Evolutionary conservation across 2,797 vertebrate species (phyloP), one percentile per base, ranked within the genome.

Genomic region (Myripristis jacobus): DNA sequence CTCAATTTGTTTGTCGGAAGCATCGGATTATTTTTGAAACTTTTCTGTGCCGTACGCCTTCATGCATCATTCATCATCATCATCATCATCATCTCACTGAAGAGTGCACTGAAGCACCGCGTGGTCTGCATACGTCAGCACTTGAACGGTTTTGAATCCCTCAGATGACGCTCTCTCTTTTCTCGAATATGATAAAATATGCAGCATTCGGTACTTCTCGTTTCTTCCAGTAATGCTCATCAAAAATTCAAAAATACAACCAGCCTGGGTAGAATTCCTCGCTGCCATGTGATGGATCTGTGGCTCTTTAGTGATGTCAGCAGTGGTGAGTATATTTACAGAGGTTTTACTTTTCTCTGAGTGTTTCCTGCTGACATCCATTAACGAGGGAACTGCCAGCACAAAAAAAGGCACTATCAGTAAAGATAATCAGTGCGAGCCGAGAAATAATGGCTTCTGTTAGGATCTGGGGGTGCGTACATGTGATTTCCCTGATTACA

Each of bases 61-160:
- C 22, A 68, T 87, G 43, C 51, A 83, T 83, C 77, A 82, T 86
- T 85, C 66, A 84, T 85, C 41, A 29, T 29, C n/a, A n/a, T n/a
- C n/a, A n/a, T n/a, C n/a, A n/a, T n/a, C 27, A 29, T 29, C 38
- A 55, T 73, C 46, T 67, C 22, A 65, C 22, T 44, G 59, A 50
- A 65, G 60, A 61, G 76, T 77, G 41, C 44, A 60, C 31, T 74
- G 62, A 89, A 61, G 63, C 13, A 13, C 3, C 0, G 25, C 65
- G 62, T 53, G 44, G 61, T 60, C 67, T 41, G 57, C 9, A 31
- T 67, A 75, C 61, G 18, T 73, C 77, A 79, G 66, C 62, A 27
- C 24, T 22, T 2, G 63, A 72, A 82, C 69, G 57, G 47, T 75
- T 65, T 52, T 36, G 43, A 70, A 18, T 46, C 44, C 4, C 43